Evolutionary conservation across 2,797 vertebrate species (phyloP).

Genomic region (Miichthys miiuy): DNA sequence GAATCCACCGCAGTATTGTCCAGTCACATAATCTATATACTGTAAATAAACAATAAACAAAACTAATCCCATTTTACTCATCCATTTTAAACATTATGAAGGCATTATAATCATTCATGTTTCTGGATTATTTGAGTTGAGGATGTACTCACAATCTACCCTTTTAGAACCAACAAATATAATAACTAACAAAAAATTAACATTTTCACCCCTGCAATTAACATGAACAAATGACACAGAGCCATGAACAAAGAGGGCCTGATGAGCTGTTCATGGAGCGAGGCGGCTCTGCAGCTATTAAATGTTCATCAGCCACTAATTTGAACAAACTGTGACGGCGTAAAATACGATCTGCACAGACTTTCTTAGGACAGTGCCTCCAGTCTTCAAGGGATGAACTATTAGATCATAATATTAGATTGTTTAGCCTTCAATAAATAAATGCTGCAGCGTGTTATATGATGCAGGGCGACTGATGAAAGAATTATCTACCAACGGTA

Average conservation of each 20-base stretch:
- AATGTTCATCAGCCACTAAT: slow-evolving; percentile 75
- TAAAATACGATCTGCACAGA: slow-evolving; percentile 37
- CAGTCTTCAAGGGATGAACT: neutral
- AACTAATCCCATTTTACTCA: neutral
- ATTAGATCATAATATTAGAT: neutral
- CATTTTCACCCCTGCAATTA: slow-evolving; percentile 65
- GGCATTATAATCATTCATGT: neutral
- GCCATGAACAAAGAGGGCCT: slow-evolving; percentile 46
- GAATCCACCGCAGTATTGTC: neutral
- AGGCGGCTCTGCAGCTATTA: slow-evolving; percentile 61
- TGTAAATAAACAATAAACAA: neutral
- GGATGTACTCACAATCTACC: neutral
- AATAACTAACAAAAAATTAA: slow-evolving; percentile 62
- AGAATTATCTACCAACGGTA: neutral
- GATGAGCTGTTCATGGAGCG: slow-evolving; percentile 59
- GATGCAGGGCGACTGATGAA: neutral
- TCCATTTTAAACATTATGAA: neutral
- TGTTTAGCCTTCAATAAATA: neutral
- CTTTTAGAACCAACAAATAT: slow-evolving; percentile 21
- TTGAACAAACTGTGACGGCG: slow-evolving; percentile 48
- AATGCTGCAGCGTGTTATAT: neutral
- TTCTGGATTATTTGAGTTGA: slow-evolving; percentile 1
- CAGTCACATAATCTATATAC: neutral
- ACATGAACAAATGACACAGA: slow-evolving; percentile 50
- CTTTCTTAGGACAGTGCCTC: neutral